These are phyloP conservation scores for Dasypogon diadema DNA, from an alignment of 2,888 invertebrate genomes.

Conservation along the genomic window DNA sequence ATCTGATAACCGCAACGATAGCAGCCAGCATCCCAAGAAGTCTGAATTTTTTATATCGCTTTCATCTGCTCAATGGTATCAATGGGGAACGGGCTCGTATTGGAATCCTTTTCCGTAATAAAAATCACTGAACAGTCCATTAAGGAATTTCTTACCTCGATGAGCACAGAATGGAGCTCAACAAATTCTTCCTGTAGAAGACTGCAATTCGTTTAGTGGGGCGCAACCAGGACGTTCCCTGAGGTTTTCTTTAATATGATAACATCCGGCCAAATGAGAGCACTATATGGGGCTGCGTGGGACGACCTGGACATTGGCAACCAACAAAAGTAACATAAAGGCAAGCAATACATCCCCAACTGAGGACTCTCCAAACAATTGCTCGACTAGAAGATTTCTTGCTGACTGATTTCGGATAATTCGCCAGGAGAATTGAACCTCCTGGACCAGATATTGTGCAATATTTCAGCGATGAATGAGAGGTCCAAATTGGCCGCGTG, in stretches of 20 bases:
- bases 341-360: background rate
- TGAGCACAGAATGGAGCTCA: conserved; percentile 56
- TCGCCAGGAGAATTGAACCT: background rate
- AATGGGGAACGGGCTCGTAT: conserved; percentile 11
- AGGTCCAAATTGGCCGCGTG: too few relatives aligned
- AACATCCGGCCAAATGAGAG: background rate
- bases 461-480: too few relatives aligned
- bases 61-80: conserved; percentile 26
- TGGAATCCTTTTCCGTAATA: conserved; percentile 56
- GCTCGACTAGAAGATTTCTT: conserved; percentile 19
- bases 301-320: background rate
- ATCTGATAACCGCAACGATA: conserved; percentile 30
- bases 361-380: conserved; percentile 30
- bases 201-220: conserved; percentile 19
- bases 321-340: background rate
- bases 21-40: conserved; percentile 27
- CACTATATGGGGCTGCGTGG: background rate
- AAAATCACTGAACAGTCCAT: conserved; percentile 62
- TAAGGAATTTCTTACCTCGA: conserved; percentile 63
- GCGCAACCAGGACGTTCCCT: background rate
- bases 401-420: conserved; percentile 28
- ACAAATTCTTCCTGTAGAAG: background rate
- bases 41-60: conserved; percentile 38
- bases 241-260: conserved; percentile 9
- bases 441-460: too few relatives aligned